Evolutionary conservation across 2,888 invertebrate species (phyloP).

Genomic region (Orthosia cruda): DNA sequence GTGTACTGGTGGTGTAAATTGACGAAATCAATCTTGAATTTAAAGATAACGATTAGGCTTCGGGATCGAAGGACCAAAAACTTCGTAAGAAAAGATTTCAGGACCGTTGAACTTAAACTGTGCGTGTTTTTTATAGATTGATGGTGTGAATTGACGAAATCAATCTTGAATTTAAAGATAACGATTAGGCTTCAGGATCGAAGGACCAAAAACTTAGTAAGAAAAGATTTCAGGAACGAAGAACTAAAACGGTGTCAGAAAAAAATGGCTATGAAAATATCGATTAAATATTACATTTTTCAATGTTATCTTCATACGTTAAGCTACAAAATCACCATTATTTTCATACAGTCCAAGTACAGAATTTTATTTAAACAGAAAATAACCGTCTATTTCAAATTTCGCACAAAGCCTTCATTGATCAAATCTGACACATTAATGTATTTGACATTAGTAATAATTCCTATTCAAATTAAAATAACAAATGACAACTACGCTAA

Average conservation of each 20-base stretch:
- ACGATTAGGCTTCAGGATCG: too few relatives aligned
- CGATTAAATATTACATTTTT: neutral
- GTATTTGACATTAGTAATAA: constrained; percentile 1
- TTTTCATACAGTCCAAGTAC: neutral
- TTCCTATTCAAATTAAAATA: constrained; percentile 4
- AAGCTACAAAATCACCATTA: neutral
- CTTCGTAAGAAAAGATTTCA: too few relatives aligned
- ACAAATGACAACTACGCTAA: constrained; percentile 28
- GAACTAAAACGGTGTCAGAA: too few relatives aligned
- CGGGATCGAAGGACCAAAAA: neutral
- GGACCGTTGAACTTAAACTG: too few relatives aligned
- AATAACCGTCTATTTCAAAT: neutral
- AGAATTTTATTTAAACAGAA: neutral
- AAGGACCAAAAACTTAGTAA: neutral
- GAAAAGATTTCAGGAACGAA: too few relatives aligned
- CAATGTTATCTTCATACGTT: too few relatives aligned
- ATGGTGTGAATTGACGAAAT: neutral
- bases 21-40: neutral
- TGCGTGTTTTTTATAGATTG: too few relatives aligned
- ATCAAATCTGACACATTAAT: neutral
- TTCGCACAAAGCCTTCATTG: neutral
- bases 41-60: too few relatives aligned
- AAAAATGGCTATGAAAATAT: too few relatives aligned
- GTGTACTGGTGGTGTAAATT: neutral
- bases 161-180: too few relatives aligned